Base-by-base conservation (phyloP, 2,888 invertebrate genomes). In the Plagodis dolabraria region DNA sequence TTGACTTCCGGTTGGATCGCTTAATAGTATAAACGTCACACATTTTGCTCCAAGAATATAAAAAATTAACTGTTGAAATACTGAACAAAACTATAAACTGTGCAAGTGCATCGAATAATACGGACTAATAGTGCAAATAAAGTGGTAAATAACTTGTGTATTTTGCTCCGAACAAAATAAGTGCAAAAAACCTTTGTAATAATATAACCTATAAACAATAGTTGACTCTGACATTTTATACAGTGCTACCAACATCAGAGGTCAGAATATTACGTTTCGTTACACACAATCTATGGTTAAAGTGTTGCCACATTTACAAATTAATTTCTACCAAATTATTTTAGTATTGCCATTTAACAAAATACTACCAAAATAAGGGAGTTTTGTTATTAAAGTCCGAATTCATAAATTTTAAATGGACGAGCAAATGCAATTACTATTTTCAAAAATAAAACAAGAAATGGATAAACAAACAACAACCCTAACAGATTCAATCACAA, bases 381-480 rank as follows among this genome's bases (percentile, higher is more conserved):
- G 38, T 38, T 38, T 38, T 38, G 38, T 38, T 38, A 38, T 8
- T 38, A 38, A 38, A 38, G 9, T 38, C 12, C 10, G 2, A 12
- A 49, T 38, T 38, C 9, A 38, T 8, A 38, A 38, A 52, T 35
- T 44, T 33, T 5, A 51, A 22, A 60, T 60, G 60, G 52, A 56
- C 5, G 53, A 56, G 1, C 60, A 60, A 60, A 56, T 44, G 45
- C 53, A 53, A 53, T 36, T 56, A 53, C 22, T 56, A 45, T 50
- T 53, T 49, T 40, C 53, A 38, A 38, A 38, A 38, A 38, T 38
- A 53, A 61, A 61, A 53, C 36, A 33, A 43, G 57, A 61, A 50
- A 53, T 61, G 50, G 57, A 61, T 1, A 61, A 53, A 43, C 57
- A 61, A 53, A 61, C 61, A 42, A 50, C 46, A 22, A 53, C 50